These are phyloP conservation scores for Tetragonisca angustula DNA, from an alignment of 2,888 invertebrate species.

Conservation along the genomic window DNA sequence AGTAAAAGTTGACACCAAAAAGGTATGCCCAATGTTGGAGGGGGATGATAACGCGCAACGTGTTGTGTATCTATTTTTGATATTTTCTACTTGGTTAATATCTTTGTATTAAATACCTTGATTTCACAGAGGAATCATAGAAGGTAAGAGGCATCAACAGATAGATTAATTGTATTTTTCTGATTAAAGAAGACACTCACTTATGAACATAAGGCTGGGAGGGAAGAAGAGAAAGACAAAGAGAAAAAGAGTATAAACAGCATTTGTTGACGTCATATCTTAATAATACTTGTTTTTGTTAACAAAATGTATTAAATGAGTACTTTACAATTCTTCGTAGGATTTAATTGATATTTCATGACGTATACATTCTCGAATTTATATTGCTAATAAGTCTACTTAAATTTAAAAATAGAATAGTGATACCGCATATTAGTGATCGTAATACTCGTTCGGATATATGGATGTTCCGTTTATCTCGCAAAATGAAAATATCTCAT, in stretches of 20 bases:
- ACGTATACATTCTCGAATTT: neutral
- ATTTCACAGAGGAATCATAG: neutral
- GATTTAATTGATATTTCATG: neutral
- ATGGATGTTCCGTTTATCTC: no score
- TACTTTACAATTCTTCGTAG: neutral
- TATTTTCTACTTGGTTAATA: slow-evolving; percentile 4
- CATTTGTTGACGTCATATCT: neutral
- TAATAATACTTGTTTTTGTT: neutral
- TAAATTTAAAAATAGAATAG: neutral
- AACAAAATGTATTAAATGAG: neutral
- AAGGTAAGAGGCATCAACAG: neutral
- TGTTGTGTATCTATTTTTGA: slow-evolving; percentile 18
- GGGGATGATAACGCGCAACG: slow-evolving; percentile 48
- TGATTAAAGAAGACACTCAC: neutral
- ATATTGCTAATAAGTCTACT: neutral
- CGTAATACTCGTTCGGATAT: neutral
- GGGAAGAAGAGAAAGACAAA: neutral
- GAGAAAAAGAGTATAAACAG: neutral
- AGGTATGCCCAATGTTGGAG: slow-evolving; percentile 13
- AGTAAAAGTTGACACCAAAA: slow-evolving; percentile 49
- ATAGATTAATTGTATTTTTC: neutral
- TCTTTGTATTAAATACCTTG: neutral
- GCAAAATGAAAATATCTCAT: no score
- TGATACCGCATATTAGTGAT: neutral
- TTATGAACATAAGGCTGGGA: neutral